Conservation (phyloP, 2,888 invertebrate species). For the Eristalis tenax region DNA sequence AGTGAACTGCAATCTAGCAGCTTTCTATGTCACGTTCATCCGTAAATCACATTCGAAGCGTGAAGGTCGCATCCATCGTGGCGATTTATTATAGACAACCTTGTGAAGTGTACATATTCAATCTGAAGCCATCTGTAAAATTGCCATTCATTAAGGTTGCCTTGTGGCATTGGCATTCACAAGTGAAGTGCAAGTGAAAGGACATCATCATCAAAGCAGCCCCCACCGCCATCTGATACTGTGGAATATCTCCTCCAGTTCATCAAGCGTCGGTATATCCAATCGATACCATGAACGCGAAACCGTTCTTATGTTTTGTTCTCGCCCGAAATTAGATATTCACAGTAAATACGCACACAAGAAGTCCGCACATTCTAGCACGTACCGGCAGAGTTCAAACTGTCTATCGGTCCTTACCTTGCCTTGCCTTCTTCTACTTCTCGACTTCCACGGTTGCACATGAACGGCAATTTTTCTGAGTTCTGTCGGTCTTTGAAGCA, state of each 20-base stretch:
- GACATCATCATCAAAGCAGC: conserved; percentile 18
- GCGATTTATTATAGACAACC: conserved; percentile 13
- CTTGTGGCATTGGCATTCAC: not conserved
- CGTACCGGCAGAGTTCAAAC: conserved; percentile 60
- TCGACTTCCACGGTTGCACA: conserved; percentile 37
- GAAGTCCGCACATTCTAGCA: conserved; percentile 46
- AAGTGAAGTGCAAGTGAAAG: not conserved
- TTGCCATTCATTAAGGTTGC: conserved; percentile 2
- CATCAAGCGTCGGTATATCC: not conserved
- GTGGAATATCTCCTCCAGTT: not conserved
- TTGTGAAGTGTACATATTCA: conserved; percentile 3
- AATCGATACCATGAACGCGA: conserved; percentile 23
- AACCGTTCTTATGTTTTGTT: conserved; percentile 14
- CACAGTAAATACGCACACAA: conserved; percentile 15
- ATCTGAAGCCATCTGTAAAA: conserved; percentile 40
- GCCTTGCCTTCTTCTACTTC: not conserved
- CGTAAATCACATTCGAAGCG: not conserved
- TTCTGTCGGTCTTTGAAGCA: conserved; percentile 46
- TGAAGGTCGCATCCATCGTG: conserved; percentile 22
- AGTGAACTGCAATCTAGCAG: conserved; percentile 13
- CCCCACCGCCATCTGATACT: not conserved
- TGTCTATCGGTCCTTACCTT: conserved; percentile 48
- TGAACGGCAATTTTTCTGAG: conserved; percentile 46
- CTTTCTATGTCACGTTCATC: not conserved
- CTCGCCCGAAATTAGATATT: conserved; percentile 38